Evolutionary conservation across 2,797 vertebrate species (phyloP).

Genomic region (Pachyuromys duprasi): DNA sequence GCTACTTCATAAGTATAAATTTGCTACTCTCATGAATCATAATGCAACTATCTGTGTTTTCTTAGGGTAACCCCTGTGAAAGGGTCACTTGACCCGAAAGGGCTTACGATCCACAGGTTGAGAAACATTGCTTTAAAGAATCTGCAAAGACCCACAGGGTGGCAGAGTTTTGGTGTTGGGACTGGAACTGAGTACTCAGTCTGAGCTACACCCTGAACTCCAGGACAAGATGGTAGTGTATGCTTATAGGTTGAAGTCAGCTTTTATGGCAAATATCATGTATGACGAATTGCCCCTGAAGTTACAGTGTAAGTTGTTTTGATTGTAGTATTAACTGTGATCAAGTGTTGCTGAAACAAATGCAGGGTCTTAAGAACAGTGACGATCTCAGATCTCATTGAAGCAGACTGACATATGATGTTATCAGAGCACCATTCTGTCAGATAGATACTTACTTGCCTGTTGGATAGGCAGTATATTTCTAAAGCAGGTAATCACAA

Average conservation of each 20-base stretch:
- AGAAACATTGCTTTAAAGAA: not conserved
- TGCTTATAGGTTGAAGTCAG: not conserved
- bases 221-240: not conserved
- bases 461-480: slow-evolving; percentile 28
- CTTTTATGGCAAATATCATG: slow-evolving; percentile 17
- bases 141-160: not conserved
- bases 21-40: not conserved
- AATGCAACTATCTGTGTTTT: not conserved
- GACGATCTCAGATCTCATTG: not conserved
- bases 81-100: not conserved
- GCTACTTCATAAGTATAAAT: not conserved
- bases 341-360: slow-evolving; percentile 52
- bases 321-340: slow-evolving; percentile 46
- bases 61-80: not conserved
- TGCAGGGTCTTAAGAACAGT: not conserved
- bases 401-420: not conserved
- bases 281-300: slow-evolving; percentile 13
- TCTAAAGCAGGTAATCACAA: not conserved
- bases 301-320: slow-evolving; percentile 22
- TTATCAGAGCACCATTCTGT: not conserved
- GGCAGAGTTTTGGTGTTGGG: not conserved
- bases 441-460: not conserved
- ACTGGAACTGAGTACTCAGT: not conserved
- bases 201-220: not conserved
- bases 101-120: not conserved